phyloP scores from a whole-genome alignment of 2,888 invertebrate genomes.

The Pelosia muscerda region DNA sequence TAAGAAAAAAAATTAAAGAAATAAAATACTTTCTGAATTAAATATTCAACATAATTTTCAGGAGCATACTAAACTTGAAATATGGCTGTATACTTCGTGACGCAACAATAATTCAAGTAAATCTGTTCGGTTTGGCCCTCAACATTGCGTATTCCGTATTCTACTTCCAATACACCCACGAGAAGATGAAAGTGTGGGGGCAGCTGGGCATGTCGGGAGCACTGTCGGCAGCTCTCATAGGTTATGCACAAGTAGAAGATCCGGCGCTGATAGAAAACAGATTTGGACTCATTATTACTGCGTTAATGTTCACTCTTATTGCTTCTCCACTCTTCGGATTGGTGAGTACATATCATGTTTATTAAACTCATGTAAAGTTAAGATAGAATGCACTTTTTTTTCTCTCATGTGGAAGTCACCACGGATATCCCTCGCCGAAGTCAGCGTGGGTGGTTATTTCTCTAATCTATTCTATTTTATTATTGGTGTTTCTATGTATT shows the following conservation, averaged over 20 bases:
- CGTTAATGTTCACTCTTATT: constrained; percentile 89
- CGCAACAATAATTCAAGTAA: constrained; percentile 92
- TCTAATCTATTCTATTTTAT: too few relatives aligned
- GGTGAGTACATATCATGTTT: constrained; percentile 79
- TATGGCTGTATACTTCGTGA: constrained; percentile 92
- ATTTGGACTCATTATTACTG: constrained; percentile 90
- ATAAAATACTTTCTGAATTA: background rate
- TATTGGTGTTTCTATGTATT: too few relatives aligned
- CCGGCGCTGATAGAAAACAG: constrained; percentile 89
- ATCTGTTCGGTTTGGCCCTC: constrained; percentile 90
- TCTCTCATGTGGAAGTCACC: too few relatives aligned
- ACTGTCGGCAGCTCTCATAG: constrained; percentile 87
- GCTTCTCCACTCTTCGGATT: constrained; percentile 90
- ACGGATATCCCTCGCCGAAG: too few relatives aligned
- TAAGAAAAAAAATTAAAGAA: too few relatives aligned
- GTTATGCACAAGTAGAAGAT: constrained; percentile 89
- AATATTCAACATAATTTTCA: constrained; percentile 62
- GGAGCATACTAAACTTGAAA: constrained; percentile 91
- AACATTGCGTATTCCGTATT: constrained; percentile 89
- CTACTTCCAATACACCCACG: constrained; percentile 89
- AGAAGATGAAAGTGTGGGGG: constrained; percentile 84
- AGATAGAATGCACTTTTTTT: too few relatives aligned
- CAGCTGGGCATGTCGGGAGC: constrained; percentile 86
- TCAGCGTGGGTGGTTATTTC: too few relatives aligned
- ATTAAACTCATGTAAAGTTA: too few relatives aligned